A percentile compares a stretch with the other conserved stretches of the same genome.
These are phyloP conservation scores for Actenoides lindsayi DNA, from an alignment of 2,113 vertebrate species.

Conservation along the genomic window DNA sequence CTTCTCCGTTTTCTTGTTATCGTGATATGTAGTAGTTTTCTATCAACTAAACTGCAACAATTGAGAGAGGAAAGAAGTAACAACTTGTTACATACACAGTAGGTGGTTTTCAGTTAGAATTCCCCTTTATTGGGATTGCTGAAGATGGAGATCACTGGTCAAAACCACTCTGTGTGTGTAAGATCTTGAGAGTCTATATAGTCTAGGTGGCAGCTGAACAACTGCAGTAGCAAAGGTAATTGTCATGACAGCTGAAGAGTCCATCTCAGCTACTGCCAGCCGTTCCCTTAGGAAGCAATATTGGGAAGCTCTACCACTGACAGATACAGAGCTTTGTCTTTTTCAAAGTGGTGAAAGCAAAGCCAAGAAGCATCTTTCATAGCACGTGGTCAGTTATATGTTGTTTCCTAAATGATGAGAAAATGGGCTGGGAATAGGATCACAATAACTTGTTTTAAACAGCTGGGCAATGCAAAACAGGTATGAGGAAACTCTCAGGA, in stretches of 20 bases:
- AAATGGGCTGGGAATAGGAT: neutral
- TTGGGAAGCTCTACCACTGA: neutral
- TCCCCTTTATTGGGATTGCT: neutral
- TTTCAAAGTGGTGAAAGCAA: neutral
- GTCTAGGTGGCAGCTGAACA: neutral
- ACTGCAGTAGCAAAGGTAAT: neutral
- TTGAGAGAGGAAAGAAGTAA: neutral
- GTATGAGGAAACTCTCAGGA: neutral
- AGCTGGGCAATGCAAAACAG: neutral
- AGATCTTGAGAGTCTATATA: neutral
- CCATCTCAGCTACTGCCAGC: rapidly evolving
- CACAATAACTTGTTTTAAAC: neutral
- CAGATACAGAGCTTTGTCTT: neutral
- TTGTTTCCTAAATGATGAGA: neutral
- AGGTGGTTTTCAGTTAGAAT: neutral
- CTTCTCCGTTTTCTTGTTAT: neutral
- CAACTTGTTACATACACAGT: neutral
- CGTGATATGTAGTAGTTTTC: neutral
- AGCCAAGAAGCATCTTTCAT: neutral
- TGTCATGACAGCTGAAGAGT: neutral
- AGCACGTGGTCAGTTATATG: rapidly evolving
- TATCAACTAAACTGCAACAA: neutral
- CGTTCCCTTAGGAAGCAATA: neutral
- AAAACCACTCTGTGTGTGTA: rapidly evolving
- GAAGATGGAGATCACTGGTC: neutral